Percentiles rank a stretch among this genome's conserved stretches.
Conservation (phyloP, 2,888 invertebrate genomes). For the Ptilodon capucinus region DNA sequence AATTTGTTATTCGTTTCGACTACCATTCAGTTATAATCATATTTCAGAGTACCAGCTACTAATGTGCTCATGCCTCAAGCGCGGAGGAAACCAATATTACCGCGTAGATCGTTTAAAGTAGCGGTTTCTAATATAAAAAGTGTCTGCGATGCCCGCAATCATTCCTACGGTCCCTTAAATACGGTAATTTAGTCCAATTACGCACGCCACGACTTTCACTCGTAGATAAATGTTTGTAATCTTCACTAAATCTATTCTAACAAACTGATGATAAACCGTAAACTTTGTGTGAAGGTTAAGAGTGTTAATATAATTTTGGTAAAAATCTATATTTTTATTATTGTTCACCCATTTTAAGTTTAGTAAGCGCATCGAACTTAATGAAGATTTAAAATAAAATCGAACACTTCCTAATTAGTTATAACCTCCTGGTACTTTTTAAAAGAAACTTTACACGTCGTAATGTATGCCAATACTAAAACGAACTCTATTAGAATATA, state of each 20-base stretch:
- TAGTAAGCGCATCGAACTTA: no score
- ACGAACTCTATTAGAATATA: no score
- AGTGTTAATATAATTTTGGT: no score
- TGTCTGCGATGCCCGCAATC: constrained; percentile 35
- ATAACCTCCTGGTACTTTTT: no score
- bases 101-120: constrained; percentile 18
- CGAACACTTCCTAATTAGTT: no score
- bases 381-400: no score
- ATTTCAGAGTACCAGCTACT: background rate
- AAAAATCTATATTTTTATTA: no score
- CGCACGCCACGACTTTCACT: constrained; percentile 47
- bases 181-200: constrained; percentile 56
- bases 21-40: no score
- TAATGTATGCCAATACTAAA: no score
- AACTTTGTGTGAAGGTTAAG: background rate
- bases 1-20: no score
- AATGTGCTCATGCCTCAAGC: background rate
- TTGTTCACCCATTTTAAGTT: no score
- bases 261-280: constrained; percentile 18
- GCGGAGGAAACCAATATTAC: constrained; percentile 23
- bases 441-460: no score
- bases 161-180: constrained; percentile 37
- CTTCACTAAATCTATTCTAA: constrained; percentile 37
- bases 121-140: constrained; percentile 43
- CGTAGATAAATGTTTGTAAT: constrained; percentile 26